These are phyloP conservation scores for Leptestheria dahalacensis DNA, from an alignment of 1,140 invertebrate species.

Conservation along the genomic window DNA sequence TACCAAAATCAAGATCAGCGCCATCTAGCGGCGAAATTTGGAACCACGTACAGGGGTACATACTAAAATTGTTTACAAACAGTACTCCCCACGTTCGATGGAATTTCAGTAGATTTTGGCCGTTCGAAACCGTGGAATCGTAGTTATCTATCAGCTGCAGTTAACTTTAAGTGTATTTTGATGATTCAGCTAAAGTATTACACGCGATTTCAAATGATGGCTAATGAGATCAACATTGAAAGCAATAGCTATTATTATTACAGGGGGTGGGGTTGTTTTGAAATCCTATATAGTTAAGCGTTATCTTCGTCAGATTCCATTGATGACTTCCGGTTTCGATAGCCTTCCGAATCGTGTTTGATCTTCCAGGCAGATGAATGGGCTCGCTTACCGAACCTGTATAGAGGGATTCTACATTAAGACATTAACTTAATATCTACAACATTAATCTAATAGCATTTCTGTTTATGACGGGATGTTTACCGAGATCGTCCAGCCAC, in stretches of 20 bases:
- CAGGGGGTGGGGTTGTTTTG: too few relatives aligned
- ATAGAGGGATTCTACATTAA: neutral
- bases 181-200: neutral
- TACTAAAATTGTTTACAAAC: too few relatives aligned
- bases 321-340: neutral
- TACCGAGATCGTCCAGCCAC: constrained; percentile 14
- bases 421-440: neutral
- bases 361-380: neutral
- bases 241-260: neutral
- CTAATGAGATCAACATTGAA: neutral
- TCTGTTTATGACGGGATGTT: neutral
- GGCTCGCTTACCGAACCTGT: constrained; percentile 4
- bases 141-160: too few relatives aligned
- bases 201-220: neutral
- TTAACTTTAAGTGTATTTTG: neutral
- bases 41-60: too few relatives aligned
- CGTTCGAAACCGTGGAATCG: neutral
- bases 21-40: neutral
- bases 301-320: neutral
- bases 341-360: neutral
- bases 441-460: neutral
- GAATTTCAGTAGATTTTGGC: neutral
- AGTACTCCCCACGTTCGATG: too few relatives aligned
- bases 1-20: too few relatives aligned
- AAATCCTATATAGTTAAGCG: too few relatives aligned